Percentiles rank a stretch among this genome's conserved stretches.
These are phyloP conservation scores for Hymenochirus boettgeri DNA, from an alignment of 2,113 vertebrate genomes.

Conservation along the genomic window DNA sequence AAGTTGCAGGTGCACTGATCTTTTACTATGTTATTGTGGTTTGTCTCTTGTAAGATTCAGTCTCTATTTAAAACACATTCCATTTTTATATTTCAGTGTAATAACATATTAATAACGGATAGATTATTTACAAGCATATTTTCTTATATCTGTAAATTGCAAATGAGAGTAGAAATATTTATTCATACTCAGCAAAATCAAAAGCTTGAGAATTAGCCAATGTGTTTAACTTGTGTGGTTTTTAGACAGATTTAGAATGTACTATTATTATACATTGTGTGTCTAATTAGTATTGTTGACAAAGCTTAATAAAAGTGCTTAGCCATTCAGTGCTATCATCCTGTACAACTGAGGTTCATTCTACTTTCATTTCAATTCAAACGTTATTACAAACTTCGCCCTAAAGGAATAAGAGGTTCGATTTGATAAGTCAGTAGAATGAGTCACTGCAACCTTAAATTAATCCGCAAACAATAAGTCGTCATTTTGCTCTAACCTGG, in stretches of 20 bases:
- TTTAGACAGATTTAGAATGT: neutral
- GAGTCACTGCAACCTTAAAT: neutral
- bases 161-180: too few relatives aligned
- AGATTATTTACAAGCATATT: too few relatives aligned
- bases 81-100: too few relatives aligned
- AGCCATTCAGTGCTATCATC: neutral
- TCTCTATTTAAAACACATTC: too few relatives aligned
- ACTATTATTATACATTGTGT: neutral
- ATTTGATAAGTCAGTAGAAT: neutral
- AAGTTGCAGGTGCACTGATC: too few relatives aligned
- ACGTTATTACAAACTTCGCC: neutral
- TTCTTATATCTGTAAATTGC: too few relatives aligned
- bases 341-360: neutral
- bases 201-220: too few relatives aligned
- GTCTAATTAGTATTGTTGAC: neutral
- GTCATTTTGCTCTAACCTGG: neutral
- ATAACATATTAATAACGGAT: too few relatives aligned
- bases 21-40: too few relatives aligned
- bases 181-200: too few relatives aligned
- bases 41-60: too few relatives aligned
- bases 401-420: neutral
- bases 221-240: neutral
- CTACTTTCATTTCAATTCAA: slow-evolving; percentile 1
- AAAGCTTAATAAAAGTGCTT: neutral
- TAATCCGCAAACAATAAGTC: neutral